Evolutionary conservation across 1,140 invertebrate species (phyloP).

Genomic region (Euura saliciscinereae): DNA sequence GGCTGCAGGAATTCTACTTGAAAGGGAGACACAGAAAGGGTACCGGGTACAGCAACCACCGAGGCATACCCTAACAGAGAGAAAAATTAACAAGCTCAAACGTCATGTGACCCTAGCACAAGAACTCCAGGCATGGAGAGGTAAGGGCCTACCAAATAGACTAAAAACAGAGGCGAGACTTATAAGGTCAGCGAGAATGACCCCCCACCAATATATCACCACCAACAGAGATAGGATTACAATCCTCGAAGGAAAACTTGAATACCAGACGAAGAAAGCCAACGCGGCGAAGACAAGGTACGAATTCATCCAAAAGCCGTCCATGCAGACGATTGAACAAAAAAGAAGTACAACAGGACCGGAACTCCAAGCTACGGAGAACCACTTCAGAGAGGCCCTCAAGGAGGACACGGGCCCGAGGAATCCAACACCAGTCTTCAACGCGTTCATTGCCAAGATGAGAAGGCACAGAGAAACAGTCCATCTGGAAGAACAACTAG

Average conservation of each 20-base stretch:
- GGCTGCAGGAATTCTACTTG: background rate
- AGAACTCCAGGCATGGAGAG: background rate
- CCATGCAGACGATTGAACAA: background rate
- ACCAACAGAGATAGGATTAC: background rate
- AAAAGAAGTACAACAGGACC: background rate
- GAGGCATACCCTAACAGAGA: background rate
- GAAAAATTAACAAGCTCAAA: background rate
- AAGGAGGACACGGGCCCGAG: background rate
- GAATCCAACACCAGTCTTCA: slow-evolving; percentile 12
- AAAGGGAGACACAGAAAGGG: background rate
- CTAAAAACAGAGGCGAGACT: background rate
- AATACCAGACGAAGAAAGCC: background rate
- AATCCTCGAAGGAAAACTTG: background rate
- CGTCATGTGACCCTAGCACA: background rate
- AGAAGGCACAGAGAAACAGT: background rate
- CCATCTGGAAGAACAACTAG: background rate
- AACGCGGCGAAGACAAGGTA: background rate
- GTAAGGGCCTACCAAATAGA: background rate
- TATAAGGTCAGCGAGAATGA: background rate
- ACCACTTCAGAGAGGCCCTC: background rate
- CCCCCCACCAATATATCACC: background rate
- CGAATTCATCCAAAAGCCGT: background rate
- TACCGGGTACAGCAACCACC: background rate
- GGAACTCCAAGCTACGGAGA: background rate
- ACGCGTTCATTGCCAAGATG: slow-evolving; percentile 4